Base-by-base conservation (phyloP, 2,888 invertebrate species). In the Gari tellinella region DNA sequence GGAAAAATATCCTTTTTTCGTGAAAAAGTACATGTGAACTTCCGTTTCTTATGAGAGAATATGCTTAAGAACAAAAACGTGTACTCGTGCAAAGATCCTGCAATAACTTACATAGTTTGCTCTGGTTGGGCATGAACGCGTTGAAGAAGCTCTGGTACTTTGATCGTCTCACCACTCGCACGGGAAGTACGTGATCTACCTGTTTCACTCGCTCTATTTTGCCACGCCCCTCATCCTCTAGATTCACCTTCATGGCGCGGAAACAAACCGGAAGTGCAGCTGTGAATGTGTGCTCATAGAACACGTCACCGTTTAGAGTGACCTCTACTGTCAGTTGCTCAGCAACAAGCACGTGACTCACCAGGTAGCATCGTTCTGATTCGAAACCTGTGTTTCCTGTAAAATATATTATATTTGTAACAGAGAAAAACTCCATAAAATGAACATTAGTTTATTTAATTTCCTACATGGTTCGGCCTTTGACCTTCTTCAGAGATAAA, bases 121-220 rank as follows among this genome's bases (percentile, higher is more conserved):
- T 65, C 46, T 81, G 81, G 46, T 81, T 81, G 12, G 81, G 81
- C n/a, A 70, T 56, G 23, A 79, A 70, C 10, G 65, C 52, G n/a
- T 66, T 52, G 23, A 75, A 23, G 43, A 69, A 70, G 25, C 51
- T 45, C 12, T 75, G 65, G 21, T 51, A 37, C 8, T 7, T 17
- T 15, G 65, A 21, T 53, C 48, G 41, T 19, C 41, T 62, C 38
- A 49, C n/a, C 23, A 65, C 53, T 7, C 46, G 17, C 10, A 75
- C 38, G 7, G 52, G 41, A 8, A 69, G 57, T 19, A 43, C 51
- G 15, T 43, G 52, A 2, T 61, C 67, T 1, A 73, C 43, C 0
- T 58, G 66, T 41, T 49, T 52, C 21, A 80, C 52, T 19, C 45
- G 12, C 19, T 53, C 43, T 0, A 80, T 23, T 15, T 49, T 19